A percentile compares a stretch with the other conserved stretches of the same genome.
These are phyloP conservation scores for Phrynocephalus versicolor DNA, from an alignment of 2,113 vertebrate species.

Conservation along the genomic window DNA sequence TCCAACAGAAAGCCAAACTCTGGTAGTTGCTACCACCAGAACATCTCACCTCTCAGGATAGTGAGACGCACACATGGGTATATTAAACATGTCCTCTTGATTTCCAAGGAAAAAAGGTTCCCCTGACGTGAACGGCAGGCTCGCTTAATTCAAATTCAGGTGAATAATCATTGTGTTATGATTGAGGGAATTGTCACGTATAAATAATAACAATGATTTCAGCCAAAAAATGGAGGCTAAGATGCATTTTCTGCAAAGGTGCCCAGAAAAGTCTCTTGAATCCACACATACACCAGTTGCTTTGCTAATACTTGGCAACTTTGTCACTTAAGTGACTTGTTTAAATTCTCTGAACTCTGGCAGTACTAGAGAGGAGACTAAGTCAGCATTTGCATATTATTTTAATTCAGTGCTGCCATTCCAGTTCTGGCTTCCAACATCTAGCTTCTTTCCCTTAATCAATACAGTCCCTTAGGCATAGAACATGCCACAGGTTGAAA, in stretches of 20 bases:
- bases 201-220: neutral
- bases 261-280: neutral
- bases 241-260: neutral
- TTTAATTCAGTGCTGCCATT: conserved; percentile 34
- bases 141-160: neutral
- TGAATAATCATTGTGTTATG: neutral
- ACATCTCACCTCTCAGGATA: neutral
- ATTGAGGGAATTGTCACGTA: conserved; percentile 8
- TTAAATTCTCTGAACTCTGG: conserved; percentile 41
- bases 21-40: neutral
- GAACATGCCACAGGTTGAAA: conserved; percentile 37
- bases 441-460: conserved; percentile 41
- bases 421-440: conserved; percentile 24
- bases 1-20: neutral
- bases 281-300: neutral
- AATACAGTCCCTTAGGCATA: conserved; percentile 3
- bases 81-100: neutral
- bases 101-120: neutral
- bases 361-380: conserved; percentile 31
- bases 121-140: neutral
- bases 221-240: neutral
- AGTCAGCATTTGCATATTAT: conserved; percentile 12
- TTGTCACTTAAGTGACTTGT: neutral
- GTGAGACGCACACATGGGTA: neutral
- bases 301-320: neutral